phyloP scores from a whole-genome alignment of 2,888 invertebrate genomes.

The Platycheirus rosarum region DNA sequence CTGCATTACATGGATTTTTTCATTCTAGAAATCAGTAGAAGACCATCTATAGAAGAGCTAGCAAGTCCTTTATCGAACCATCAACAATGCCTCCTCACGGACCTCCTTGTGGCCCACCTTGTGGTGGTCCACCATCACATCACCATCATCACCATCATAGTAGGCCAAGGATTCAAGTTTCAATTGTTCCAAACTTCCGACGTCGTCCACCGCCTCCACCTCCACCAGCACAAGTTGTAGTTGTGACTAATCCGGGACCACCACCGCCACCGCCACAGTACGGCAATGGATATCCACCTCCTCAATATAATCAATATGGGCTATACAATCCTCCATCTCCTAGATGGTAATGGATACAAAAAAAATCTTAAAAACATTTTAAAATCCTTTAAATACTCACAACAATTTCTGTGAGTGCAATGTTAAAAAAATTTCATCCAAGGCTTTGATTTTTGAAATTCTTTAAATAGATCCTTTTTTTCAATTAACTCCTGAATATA shows the following conservation, averaged over 20 bases:
- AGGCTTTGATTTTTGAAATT: no score
- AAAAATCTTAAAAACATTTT: no score
- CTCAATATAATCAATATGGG: constrained; percentile 31
- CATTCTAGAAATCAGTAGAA: constrained; percentile 36
- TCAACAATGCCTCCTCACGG: constrained; percentile 64
- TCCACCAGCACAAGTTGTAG: constrained; percentile 56
- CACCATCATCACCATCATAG: constrained; percentile 52
- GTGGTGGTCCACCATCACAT: constrained; percentile 34
- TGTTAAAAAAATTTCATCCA: no score
- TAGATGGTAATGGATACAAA: constrained; percentile 55
- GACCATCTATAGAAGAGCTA: constrained; percentile 25
- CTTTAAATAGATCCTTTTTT: no score
- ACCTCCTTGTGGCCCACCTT: constrained; percentile 24
- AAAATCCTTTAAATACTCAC: no score
- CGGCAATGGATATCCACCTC: constrained; percentile 63
- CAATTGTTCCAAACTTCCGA: constrained; percentile 47
- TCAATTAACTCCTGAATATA: no score
- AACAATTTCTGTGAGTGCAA: no score
- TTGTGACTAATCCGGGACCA: constrained; percentile 62
- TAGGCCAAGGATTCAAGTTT: constrained; percentile 56
- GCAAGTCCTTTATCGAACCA: constrained; percentile 8
- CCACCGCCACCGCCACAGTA: constrained; percentile 55
- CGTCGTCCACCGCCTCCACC: constrained; percentile 66
- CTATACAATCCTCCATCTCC: constrained; percentile 52
- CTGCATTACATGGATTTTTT: neutral